Percentiles rank a stretch among this genome's conserved stretches.
phyloP scores from a whole-genome alignment of 2,797 vertebrate genomes.

The Anabas testudineus region DNA sequence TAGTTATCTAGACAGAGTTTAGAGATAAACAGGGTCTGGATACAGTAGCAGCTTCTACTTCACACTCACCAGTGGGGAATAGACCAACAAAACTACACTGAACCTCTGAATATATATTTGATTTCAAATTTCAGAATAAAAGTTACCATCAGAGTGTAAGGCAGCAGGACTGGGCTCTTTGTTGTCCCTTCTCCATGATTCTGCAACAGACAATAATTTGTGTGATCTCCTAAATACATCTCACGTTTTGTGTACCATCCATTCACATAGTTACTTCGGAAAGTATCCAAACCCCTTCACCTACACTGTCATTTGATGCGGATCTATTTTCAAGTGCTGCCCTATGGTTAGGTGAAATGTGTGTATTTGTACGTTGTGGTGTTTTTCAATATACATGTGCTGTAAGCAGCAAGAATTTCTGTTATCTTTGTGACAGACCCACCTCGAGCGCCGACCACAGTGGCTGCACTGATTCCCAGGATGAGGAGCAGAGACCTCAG shows the following conservation, averaged over 20 bases:
- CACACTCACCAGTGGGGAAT: not conserved
- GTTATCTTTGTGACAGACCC: slow-evolving; percentile 41
- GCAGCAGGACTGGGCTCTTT: slow-evolving; percentile 49
- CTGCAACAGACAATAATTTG: slow-evolving; percentile 54
- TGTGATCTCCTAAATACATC: not conserved
- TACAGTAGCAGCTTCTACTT: not conserved
- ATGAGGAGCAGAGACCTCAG: slow-evolving; percentile 69
- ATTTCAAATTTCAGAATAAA: slow-evolving; percentile 3
- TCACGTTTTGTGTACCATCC: too few species aligned
- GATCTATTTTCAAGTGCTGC: not conserved
- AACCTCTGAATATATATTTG: not conserved
- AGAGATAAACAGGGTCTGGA: slow-evolving; percentile 20
- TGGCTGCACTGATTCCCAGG: slow-evolving; percentile 65
- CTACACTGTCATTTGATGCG: not conserved
- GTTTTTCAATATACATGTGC: not conserved
- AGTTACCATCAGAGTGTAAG: slow-evolving; percentile 71
- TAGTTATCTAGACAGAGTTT: slow-evolving; percentile 77
- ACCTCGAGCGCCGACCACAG: slow-evolving; percentile 77
- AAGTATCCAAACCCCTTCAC: too few species aligned
- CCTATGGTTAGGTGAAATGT: too few species aligned
- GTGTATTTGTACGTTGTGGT: not conserved
- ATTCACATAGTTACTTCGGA: too few species aligned
- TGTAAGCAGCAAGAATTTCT: not conserved
- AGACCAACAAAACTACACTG: not conserved
- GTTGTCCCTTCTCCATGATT: slow-evolving; percentile 64